Evolutionary conservation across 2,888 invertebrate species (phyloP).

Genomic region (Pherbina coryleti): DNA sequence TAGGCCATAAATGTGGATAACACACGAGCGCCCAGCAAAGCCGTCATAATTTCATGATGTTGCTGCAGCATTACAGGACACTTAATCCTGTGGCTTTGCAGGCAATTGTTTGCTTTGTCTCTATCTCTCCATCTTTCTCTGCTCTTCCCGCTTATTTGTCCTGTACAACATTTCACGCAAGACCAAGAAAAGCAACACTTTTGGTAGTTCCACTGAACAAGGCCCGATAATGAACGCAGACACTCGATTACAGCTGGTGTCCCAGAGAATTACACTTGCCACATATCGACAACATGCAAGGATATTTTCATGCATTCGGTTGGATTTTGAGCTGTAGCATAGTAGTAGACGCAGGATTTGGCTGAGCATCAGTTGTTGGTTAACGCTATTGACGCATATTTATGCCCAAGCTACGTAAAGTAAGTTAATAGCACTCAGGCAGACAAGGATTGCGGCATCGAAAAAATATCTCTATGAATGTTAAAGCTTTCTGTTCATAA

Average conservation of each 20-base stretch:
- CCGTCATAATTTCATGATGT: constrained; percentile 9
- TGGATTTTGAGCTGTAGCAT: background rate
- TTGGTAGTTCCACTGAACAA: background rate
- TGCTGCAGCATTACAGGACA: constrained; percentile 2
- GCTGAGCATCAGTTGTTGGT: background rate
- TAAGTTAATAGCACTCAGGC: background rate
- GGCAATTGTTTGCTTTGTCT: background rate
- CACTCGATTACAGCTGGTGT: background rate
- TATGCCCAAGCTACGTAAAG: background rate
- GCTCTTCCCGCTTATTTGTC: background rate
- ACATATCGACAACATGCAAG: background rate
- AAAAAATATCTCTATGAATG: background rate
- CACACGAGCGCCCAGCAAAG: background rate
- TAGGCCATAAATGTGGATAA: background rate
- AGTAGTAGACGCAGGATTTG: background rate
- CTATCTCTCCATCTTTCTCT: too few species aligned
- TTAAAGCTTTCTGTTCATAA: too few species aligned
- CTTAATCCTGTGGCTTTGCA: background rate
- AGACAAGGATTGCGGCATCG: background rate
- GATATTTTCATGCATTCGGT: background rate
- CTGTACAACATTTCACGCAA: background rate
- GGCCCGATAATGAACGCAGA: background rate
- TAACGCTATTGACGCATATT: constrained; percentile 5
- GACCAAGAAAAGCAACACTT: background rate
- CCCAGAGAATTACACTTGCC: background rate